Percentiles rank a stretch among this genome's conserved stretches.
Evolutionary conservation across 2,888 invertebrate genomes (phyloP).

Genomic region (Malthinus seriepunctatus): DNA sequence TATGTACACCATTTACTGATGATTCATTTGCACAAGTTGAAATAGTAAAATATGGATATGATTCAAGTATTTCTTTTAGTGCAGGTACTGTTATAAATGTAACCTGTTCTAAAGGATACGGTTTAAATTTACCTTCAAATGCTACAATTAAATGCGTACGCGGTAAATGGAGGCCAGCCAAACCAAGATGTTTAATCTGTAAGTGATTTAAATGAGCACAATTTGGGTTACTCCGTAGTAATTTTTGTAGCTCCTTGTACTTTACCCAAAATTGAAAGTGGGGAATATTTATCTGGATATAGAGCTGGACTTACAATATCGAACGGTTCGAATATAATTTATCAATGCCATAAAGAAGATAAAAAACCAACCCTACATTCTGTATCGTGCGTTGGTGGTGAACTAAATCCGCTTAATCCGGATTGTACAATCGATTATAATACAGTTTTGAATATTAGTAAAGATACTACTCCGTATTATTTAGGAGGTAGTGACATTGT

Average conservation of each 20-base stretch:
- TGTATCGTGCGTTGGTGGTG: slow-evolving; percentile 66
- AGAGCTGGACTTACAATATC: slow-evolving; percentile 79
- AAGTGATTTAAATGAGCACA: slow-evolving; percentile 48
- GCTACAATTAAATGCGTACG: slow-evolving; percentile 79
- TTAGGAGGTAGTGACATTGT: slow-evolving; percentile 54
- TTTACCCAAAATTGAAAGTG: slow-evolving; percentile 67
- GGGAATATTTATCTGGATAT: slow-evolving; percentile 77
- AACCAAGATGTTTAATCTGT: slow-evolving; percentile 81
- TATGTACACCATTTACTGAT: slow-evolving; percentile 69
- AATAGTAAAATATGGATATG: slow-evolving; percentile 70
- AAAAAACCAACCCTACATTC: slow-evolving; percentile 60
- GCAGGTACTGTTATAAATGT: slow-evolving; percentile 77
- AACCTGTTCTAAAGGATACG: slow-evolving; percentile 78
- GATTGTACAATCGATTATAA: slow-evolving; percentile 56
- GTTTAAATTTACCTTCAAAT: slow-evolving; percentile 72
- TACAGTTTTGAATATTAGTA: slow-evolving; percentile 29
- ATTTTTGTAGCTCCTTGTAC: slow-evolving; percentile 66
- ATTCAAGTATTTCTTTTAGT: slow-evolving; percentile 72
- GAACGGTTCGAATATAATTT: slow-evolving; percentile 77
- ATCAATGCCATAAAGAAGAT: slow-evolving; percentile 67
- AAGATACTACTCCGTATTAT: slow-evolving; percentile 48
- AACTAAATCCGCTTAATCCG: slow-evolving; percentile 62
- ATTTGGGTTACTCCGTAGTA: neutral
- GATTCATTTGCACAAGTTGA: slow-evolving; percentile 71
- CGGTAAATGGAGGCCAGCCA: slow-evolving; percentile 83